Conservation (phyloP, 92 coral and sea anemone genomes). For the Bergia puertoricense region DNA sequence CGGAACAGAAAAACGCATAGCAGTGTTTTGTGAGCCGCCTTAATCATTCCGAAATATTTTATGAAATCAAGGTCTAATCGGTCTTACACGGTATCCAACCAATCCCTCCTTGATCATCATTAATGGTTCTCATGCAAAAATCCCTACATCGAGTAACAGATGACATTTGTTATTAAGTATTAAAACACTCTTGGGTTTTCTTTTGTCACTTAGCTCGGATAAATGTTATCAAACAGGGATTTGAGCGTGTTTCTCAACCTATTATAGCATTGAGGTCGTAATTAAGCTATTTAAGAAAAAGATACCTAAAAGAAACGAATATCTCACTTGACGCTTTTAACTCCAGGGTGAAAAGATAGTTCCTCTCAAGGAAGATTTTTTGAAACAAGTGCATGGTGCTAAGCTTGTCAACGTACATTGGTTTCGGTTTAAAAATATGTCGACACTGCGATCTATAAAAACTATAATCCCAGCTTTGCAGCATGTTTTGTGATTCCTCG, state of each 20-base stretch:
- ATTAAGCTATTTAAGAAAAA: no score
- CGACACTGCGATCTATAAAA: not conserved
- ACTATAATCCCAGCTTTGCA: slow-evolving; percentile 33
- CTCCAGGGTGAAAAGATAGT: no score
- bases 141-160: not conserved
- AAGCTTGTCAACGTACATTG: not conserved
- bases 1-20: not conserved
- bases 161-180: not conserved
- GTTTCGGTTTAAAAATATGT: slow-evolving; percentile 2
- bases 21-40: not conserved
- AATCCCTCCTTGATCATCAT: not conserved
- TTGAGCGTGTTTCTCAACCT: not conserved
- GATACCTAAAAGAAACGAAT: not conserved
- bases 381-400: no score
- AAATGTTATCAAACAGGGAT: slow-evolving; percentile 1
- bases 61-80: no score
- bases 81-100: no score
- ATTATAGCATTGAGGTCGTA: not conserved
- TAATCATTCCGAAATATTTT: not conserved
- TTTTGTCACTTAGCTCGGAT: not conserved
- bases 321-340: not conserved
- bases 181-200: not conserved
- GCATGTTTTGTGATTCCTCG: slow-evolving; percentile 3
- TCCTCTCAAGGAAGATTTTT: not conserved
- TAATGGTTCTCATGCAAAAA: not conserved